Conservation (phyloP, 2,888 invertebrate species). For the Poecilobothrus nobilitatus region DNA sequence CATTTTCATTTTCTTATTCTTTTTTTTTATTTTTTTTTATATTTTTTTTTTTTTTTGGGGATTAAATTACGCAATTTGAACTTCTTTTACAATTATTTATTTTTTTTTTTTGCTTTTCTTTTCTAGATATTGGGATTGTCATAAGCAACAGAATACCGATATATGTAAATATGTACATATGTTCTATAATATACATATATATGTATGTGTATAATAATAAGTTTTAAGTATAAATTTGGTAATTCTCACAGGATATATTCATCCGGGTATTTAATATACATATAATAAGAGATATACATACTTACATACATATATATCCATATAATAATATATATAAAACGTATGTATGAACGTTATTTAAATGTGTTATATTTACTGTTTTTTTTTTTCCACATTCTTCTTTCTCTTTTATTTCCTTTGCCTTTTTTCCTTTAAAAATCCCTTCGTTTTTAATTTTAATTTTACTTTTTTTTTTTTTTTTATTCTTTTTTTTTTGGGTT, state of each 20-base stretch:
- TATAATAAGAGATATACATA: too few relatives aligned
- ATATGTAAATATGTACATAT: background rate
- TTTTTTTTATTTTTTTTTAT: too few relatives aligned
- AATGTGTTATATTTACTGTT: background rate
- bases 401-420: too few relatives aligned
- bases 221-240: too few relatives aligned
- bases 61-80: conserved; percentile 1
- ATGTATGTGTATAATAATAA: too few relatives aligned
- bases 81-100: background rate
- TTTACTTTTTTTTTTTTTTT: background rate
- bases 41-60: background rate
- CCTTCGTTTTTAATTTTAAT: background rate
- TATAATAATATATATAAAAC: background rate
- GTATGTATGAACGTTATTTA: too few relatives aligned
- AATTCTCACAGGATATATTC: background rate
- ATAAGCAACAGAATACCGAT: background rate
- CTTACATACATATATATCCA: background rate
- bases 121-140: background rate
- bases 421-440: background rate
- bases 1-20: too few relatives aligned
- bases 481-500: background rate
- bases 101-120: too few relatives aligned
- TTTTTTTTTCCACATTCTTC: too few relatives aligned
- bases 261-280: background rate
- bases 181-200: background rate